These are phyloP conservation scores for Trachelus troglodyta DNA, from an alignment of 2,888 invertebrate species.

Conservation along the genomic window DNA sequence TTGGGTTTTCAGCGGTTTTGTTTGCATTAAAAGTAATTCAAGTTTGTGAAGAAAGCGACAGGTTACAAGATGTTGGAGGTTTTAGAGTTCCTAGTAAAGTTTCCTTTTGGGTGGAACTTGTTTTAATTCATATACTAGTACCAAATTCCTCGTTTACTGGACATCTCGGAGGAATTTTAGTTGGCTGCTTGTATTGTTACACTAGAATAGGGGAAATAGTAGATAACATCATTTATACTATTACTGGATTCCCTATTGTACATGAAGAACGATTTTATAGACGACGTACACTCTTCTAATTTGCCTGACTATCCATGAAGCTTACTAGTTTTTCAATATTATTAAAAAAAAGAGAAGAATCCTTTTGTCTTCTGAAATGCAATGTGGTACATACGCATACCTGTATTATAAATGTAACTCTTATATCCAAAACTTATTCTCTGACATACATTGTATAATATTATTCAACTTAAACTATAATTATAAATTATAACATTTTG, in stretches of 20 bases:
- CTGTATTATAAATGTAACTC: not conserved
- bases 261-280: slow-evolving; percentile 60
- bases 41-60: slow-evolving; percentile 59
- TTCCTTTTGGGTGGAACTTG: slow-evolving; percentile 73
- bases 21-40: slow-evolving; percentile 74
- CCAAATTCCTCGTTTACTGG: slow-evolving; percentile 75
- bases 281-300: slow-evolving; percentile 30
- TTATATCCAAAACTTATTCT: not conserved
- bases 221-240: slow-evolving; percentile 52
- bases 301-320: not conserved
- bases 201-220: slow-evolving; percentile 62
- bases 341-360: not conserved
- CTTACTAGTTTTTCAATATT: not conserved
- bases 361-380: not conserved
- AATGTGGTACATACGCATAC: not conserved
- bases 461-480: not conserved
- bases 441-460: not conserved
- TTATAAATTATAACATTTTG: not conserved
- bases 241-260: slow-evolving; percentile 61
- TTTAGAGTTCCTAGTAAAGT: slow-evolving; percentile 68
- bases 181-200: slow-evolving; percentile 71
- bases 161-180: slow-evolving; percentile 74
- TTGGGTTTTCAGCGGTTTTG: slow-evolving; percentile 76
- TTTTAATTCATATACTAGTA: slow-evolving; percentile 72
- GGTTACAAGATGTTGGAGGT: slow-evolving; percentile 56